phyloP scores from a whole-genome alignment of 2,113 vertebrate species.

The Mustelus asterias region DNA sequence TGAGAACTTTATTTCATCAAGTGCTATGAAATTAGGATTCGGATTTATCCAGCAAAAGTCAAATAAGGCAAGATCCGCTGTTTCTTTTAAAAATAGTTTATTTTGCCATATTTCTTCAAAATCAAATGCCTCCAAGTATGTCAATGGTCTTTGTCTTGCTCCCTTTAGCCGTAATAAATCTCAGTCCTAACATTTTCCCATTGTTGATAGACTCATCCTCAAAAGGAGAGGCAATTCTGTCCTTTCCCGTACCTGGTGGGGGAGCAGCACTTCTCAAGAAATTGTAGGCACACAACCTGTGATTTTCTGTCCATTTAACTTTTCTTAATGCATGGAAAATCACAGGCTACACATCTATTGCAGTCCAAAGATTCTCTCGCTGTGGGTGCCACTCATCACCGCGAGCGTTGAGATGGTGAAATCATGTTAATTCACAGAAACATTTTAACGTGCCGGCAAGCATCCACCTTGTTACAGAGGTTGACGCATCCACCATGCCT shows the following conservation, averaged over 20 bases:
- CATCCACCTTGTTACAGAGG: neutral
- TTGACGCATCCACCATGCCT: neutral
- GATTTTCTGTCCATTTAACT: conserved; percentile 3
- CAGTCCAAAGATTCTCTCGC: neutral
- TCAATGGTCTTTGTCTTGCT: neutral
- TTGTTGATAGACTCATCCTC: neutral
- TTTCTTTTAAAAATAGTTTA: neutral
- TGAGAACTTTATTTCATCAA: neutral
- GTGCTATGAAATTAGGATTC: neutral
- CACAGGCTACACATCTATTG: neutral
- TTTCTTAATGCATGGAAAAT: conserved; percentile 21
- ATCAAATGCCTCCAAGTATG: neutral
- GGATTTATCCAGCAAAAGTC: neutral
- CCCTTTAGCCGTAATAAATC: neutral
- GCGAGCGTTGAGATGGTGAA: neutral
- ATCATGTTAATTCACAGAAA: neutral
- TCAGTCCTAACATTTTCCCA: neutral
- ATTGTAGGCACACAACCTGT: neutral
- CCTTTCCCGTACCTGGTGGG: neutral
- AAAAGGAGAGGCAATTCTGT: neutral
- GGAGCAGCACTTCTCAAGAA: neutral
- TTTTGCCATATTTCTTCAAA: neutral
- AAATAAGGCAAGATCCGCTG: neutral
- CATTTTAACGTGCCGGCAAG: neutral
- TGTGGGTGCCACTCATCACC: neutral